Percentiles rank a stretch among this genome's conserved stretches.
These are phyloP conservation scores for Aphelocoma californica DNA, from an alignment of 2,797 vertebrate genomes.

Conservation along the genomic window DNA sequence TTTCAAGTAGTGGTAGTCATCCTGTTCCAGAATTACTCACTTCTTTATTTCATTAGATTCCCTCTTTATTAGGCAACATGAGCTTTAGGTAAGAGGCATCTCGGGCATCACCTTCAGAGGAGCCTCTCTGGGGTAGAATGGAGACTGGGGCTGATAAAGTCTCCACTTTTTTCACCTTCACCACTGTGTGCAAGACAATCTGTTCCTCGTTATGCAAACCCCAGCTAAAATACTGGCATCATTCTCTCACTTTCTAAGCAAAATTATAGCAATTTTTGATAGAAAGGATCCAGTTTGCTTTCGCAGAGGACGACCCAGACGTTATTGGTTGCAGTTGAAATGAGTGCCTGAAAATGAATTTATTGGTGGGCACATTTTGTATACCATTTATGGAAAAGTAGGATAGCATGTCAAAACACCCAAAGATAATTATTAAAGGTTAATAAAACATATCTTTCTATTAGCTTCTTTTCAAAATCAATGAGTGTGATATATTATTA, in stretches of 20 bases:
- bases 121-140: not conserved
- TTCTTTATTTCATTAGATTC: not conserved
- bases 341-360: not conserved
- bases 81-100: not conserved
- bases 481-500: not conserved
- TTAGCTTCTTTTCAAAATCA: constrained; percentile 26
- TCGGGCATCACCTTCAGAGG: not conserved
- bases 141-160: not conserved
- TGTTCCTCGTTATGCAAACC: not conserved
- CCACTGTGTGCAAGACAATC: not conserved
- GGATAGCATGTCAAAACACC: not conserved
- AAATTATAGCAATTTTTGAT: not conserved
- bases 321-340: not conserved
- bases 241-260: not conserved
- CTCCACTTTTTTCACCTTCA: not conserved
- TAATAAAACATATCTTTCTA: constrained; percentile 1
- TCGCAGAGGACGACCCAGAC: not conserved
- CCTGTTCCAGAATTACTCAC: not conserved
- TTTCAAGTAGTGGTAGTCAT: not conserved
- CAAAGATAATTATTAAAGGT: constrained; percentile 14
- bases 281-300: not conserved
- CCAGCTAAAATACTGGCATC: not conserved
- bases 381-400: not conserved
- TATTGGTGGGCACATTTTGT: not conserved
- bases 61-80: not conserved